A percentile compares a stretch with the other conserved stretches of the same genome.
These are phyloP conservation scores for Bombyx mandarina DNA, from an alignment of 1,140 invertebrate species.

Conservation along the genomic window DNA sequence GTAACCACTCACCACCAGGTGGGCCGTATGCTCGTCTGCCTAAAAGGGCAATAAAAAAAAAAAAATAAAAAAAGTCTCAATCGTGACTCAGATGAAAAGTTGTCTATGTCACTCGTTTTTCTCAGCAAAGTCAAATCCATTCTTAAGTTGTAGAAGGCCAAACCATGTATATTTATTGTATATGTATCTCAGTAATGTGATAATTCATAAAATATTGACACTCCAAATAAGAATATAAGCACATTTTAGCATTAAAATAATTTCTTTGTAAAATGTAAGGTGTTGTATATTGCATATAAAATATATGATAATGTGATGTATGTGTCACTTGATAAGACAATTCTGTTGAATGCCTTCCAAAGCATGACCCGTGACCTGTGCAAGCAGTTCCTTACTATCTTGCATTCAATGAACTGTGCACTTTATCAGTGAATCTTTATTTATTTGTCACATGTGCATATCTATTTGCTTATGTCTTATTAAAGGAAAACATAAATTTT, in stretches of 20 bases:
- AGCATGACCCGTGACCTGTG: conserved; percentile 43
- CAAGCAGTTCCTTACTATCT: conserved; percentile 31
- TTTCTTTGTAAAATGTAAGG: background rate
- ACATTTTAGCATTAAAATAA: background rate
- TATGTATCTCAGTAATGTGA: too few relatives aligned
- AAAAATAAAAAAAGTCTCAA: too few relatives aligned
- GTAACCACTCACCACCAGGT: too few relatives aligned
- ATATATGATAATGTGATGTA: conserved; percentile 58
- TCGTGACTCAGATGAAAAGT: background rate
- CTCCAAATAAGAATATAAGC: background rate
- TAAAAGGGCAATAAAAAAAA: too few relatives aligned
- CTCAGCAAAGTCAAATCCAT: background rate
- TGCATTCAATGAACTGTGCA: conserved; percentile 8
- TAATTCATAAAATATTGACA: background rate
- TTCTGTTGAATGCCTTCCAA: conserved; percentile 53
- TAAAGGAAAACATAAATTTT: too few relatives aligned
- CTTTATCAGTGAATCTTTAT: too few relatives aligned
- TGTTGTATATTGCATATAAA: conserved; percentile 16
- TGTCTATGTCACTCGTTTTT: background rate
- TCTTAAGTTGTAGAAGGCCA: background rate
- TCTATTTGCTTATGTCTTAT: too few relatives aligned
- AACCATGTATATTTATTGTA: too few relatives aligned
- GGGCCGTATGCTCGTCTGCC: too few relatives aligned
- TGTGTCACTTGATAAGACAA: conserved; percentile 59
- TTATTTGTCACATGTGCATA: too few relatives aligned